Percentiles rank a stretch among this genome's conserved stretches.
These are phyloP conservation scores for Mesopsocus fuscifrons DNA, from an alignment of 2,888 invertebrate genomes.

Conservation along the genomic window DNA sequence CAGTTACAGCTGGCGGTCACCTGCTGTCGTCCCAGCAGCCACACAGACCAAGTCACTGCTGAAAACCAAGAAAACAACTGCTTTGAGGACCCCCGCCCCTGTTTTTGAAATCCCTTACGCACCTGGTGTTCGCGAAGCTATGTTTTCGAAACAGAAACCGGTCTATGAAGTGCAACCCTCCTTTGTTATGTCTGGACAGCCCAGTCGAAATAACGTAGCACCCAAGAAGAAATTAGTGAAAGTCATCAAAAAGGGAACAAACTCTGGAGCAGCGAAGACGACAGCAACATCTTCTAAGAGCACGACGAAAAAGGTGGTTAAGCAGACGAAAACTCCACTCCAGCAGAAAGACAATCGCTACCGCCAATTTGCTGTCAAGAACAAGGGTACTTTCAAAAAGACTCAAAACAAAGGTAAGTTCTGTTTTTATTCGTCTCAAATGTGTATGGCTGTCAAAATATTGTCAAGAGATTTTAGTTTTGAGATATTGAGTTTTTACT, in stretches of 20 bases:
- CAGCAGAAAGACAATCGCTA: background rate
- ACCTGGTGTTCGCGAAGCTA: constrained; percentile 2
- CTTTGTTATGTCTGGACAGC: background rate
- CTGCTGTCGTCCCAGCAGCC: background rate
- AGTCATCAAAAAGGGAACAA: background rate
- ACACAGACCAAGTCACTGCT: background rate
- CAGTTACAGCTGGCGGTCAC: background rate
- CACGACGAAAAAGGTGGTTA: too few relatives aligned
- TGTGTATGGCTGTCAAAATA: too few relatives aligned
- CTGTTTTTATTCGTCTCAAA: too few relatives aligned
- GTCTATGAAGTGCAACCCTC: background rate
- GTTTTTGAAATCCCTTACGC: constrained; percentile 5
- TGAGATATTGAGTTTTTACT: too few relatives aligned
- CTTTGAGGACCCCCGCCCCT: too few relatives aligned
- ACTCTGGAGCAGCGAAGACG: background rate
- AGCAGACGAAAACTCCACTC: too few relatives aligned
- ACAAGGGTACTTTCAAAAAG: background rate
- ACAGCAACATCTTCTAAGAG: background rate
- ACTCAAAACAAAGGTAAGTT: too few relatives aligned
- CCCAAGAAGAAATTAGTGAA: background rate
- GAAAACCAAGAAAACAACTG: background rate
- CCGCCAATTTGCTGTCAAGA: background rate
- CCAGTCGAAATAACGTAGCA: background rate
- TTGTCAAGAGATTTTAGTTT: too few relatives aligned
- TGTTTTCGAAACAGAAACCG: background rate